Percentiles rank a stretch among this genome's conserved stretches.
Conservation (phyloP, 2,888 invertebrate genomes). For the Lingula anatina region DNA sequence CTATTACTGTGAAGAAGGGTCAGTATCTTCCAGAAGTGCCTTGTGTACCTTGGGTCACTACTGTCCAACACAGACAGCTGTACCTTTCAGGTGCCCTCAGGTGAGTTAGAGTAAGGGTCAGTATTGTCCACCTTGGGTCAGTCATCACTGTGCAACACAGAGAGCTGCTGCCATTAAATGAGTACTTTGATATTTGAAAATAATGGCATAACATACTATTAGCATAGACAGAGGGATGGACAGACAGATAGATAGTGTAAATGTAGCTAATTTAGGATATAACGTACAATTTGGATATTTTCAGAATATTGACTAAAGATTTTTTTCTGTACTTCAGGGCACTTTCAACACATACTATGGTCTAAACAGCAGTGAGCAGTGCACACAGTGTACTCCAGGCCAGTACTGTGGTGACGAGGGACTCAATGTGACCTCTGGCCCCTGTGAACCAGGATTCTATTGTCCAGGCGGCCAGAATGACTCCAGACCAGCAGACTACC, state of each 20-base stretch:
- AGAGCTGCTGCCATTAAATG: too few relatives aligned
- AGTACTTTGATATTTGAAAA: background rate
- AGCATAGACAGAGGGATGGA: too few relatives aligned
- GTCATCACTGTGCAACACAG: too few relatives aligned
- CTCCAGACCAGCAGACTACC: constrained; percentile 24
- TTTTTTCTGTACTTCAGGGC: constrained; percentile 23
- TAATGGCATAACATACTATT: background rate
- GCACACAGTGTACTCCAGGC: constrained; percentile 37
- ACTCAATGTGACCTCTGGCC: constrained; percentile 28
- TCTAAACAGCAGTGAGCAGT: constrained; percentile 24
- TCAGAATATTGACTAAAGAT: background rate
- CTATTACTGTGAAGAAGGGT: constrained; percentile 40
- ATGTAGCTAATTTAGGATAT: too few relatives aligned
- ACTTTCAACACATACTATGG: constrained; percentile 43
- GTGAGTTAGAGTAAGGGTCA: too few relatives aligned
- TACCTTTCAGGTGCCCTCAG: constrained; percentile 33
- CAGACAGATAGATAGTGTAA: too few relatives aligned
- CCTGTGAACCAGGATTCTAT: constrained; percentile 40
- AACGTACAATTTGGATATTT: background rate
- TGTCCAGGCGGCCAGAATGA: constrained; percentile 39
- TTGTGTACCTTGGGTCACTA: constrained; percentile 33
- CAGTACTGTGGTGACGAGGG: constrained; percentile 31
- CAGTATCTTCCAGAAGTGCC: constrained; percentile 20
- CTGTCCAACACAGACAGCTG: constrained; percentile 32
- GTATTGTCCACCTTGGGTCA: too few relatives aligned